Conservation (phyloP, 2,888 invertebrate species). For the Amorpha juglandis region DNA sequence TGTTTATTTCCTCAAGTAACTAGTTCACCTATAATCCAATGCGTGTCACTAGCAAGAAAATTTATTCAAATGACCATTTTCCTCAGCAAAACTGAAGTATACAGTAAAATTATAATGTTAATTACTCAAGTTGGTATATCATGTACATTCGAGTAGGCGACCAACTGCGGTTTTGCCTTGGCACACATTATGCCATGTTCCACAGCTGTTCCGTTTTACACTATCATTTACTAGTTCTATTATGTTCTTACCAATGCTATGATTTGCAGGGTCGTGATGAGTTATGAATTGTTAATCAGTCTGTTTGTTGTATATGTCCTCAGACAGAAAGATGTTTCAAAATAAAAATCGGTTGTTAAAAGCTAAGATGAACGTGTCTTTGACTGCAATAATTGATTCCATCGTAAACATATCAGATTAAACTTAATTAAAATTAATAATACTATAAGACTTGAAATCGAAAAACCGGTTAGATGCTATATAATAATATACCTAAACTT, state of each 20-base stretch:
- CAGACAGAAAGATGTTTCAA: neutral
- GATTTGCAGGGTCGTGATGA: slow-evolving; percentile 28
- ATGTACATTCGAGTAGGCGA: slow-evolving; percentile 42
- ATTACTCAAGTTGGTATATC: slow-evolving; percentile 20
- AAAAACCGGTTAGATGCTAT: neutral
- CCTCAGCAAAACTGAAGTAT: slow-evolving; percentile 2
- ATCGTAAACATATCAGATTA: too few species aligned
- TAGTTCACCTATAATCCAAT: neutral
- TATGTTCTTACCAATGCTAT: slow-evolving; percentile 25
- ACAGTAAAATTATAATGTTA: slow-evolving; percentile 15
- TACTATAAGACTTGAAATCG: neutral
- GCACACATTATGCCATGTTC: slow-evolving; percentile 52
- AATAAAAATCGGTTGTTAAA: neutral
- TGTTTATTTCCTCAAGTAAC: neutral
- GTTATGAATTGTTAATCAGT: slow-evolving; percentile 18
- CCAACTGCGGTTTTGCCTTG: slow-evolving; percentile 49
- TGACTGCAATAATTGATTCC: neutral
- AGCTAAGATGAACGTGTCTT: too few species aligned
- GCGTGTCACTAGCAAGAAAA: neutral
- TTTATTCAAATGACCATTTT: neutral
- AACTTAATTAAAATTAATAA: too few species aligned
- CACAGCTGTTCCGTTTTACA: slow-evolving; percentile 52
- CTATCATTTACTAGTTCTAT: slow-evolving; percentile 33
- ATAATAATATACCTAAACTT: neutral
- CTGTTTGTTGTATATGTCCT: slow-evolving; percentile 6